A percentile compares a stretch with the other conserved stretches of the same genome.
Evolutionary conservation across 2,797 vertebrate genomes (phyloP).

Genomic region (Rhincodon typus): DNA sequence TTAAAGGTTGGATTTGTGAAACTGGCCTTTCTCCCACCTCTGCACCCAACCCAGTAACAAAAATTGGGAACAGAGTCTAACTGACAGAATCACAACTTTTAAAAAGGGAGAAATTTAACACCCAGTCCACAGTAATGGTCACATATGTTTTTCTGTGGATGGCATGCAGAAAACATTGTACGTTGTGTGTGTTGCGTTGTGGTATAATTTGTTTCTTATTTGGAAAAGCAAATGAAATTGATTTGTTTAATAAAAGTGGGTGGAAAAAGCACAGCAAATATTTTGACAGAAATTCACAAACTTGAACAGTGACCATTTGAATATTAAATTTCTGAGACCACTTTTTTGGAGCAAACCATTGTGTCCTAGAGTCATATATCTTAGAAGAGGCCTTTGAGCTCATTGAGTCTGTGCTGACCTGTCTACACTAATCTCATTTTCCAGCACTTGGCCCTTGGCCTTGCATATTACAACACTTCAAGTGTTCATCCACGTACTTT

Average conservation of each 20-base stretch:
- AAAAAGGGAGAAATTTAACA: background rate
- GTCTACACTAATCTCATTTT: no score
- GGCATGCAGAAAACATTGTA: background rate
- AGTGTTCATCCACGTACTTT: no score
- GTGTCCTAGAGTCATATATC: no score
- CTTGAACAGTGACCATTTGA: background rate
- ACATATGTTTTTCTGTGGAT: background rate
- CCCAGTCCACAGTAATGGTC: background rate
- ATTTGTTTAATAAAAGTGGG: background rate
- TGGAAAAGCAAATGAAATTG: background rate
- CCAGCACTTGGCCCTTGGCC: no score
- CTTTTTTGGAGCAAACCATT: no score
- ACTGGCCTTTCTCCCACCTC: no score
- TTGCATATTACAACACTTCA: no score
- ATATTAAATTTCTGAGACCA: no score
- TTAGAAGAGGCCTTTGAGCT: no score
- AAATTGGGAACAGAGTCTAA: background rate
- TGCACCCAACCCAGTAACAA: no score
- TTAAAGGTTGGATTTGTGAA: no score
- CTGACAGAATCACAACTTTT: background rate
- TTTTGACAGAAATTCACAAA: background rate
- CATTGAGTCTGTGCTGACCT: no score
- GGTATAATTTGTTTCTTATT: background rate
- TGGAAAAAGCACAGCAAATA: background rate
- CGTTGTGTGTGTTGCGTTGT: background rate